Evolutionary conservation across 1,140 invertebrate species (phyloP), one percentile per base, ranked within the genome.

Genomic region (Brachionus plicatilis): DNA sequence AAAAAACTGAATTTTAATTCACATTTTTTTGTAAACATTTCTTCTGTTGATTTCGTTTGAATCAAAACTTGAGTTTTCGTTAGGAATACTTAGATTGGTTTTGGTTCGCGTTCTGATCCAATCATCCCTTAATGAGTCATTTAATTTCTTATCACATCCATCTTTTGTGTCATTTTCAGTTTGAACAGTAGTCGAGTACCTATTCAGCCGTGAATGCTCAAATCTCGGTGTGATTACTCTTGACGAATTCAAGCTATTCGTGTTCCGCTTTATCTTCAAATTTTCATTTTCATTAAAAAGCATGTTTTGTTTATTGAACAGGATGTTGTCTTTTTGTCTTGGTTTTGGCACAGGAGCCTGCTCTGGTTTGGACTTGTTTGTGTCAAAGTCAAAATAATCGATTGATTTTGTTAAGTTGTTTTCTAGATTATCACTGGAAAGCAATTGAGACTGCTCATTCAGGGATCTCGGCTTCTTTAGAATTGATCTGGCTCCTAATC

Each of bases 391-490:
- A 50, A 76, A 76, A 50, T 27, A 47, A 76, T 76, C 29, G 11
- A 76, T 37, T 50, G 72, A 76, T 50, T 76, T 76, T 50, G 72
- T 76, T 6, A 50, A 33, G n/a, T 29, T 76, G 45, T 50, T 76
- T 27, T 76, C 72, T 24, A 76, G 37, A 41, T 72, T 72, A 17
- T 72, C 68, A 20, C 9, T 43, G 17, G 33, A 37, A n/a, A 11
- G 4, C 9, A 11, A n/a, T 43, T 37, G 37, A 41, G 29, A 20
- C 7, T 68, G 24, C 29, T 68, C 29, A n/a, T 68, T 14, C 1
- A n/a, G 8, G 20, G 68, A 72, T 20, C 17, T n/a, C 17, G 9
- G 37, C 7, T 17, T 12, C 33, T 41, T 72, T 72, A n/a, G 4
- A 24, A 41, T 9, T 9, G 72, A 76, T 50, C 33, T 20, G 4